Evolutionary conservation across 2,888 invertebrate species (phyloP), one percentile per base, ranked within the genome.

Genomic region (Synanthedon myopaeformis): DNA sequence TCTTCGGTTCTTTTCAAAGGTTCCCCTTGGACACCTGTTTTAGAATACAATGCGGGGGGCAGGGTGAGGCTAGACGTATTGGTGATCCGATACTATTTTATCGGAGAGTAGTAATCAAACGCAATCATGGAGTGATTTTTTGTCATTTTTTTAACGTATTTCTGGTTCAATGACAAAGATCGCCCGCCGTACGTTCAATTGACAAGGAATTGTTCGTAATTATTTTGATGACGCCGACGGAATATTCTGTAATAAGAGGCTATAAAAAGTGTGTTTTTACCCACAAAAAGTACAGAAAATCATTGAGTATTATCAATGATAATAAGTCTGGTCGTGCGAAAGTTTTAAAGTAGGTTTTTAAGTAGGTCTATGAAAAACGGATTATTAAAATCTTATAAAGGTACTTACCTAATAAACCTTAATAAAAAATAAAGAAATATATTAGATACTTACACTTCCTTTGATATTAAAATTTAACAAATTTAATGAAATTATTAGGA

Each of bases 131-230:
- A 78, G 76, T 76, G 62, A 71, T 69, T 79, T 78, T 82, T 76
- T 74, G 70, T 79, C 74, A 75, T 78, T 66, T 65, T 76, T 70
- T 71, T 66, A 61, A 72, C 71, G 67, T 67, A 70, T 75, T 73
- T 75, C 70, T 69, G 68, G 75, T 76, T 77, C 80, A 79, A 81
- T 79, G 82, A 82, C 83, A 81, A 80, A 77, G 76, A 80, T 76
- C 76, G 75, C 8, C 35, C 35, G 35, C 71, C 70, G 74, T 70
- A 64, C 76, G 70, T 77, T 72, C 74, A 74, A 82, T 82, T 83
- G 85, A 83, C 83, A 85, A 76, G 74, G 72, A 79, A 79, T 75
- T 74, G 72, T 66, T 68, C 72, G 66, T 76, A 69, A 76, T 79
- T 64, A 73, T 63, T 60, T 53, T 59, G 35, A 48, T 53, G 57